phyloP scores from a whole-genome alignment of 2,888 invertebrate species.

The Eubasilissa splendida region DNA sequence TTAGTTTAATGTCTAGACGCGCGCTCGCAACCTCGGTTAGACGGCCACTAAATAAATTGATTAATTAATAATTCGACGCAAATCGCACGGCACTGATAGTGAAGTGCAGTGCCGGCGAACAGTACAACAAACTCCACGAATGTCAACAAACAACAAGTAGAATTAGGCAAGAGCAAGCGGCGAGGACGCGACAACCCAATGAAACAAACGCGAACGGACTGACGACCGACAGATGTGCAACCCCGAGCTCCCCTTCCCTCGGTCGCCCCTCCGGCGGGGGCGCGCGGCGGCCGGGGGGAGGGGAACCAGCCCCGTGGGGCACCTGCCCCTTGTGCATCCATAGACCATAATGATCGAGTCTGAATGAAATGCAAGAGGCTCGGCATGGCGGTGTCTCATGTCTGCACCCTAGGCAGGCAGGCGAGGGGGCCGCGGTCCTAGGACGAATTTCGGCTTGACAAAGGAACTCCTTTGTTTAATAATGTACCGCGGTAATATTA shows the following conservation, averaged over 20 bases:
- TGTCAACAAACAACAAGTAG: slow-evolving; percentile 11
- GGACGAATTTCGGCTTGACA: slow-evolving; percentile 18
- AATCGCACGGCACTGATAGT: not conserved
- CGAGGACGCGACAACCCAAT: slow-evolving; percentile 30
- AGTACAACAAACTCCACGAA: not conserved
- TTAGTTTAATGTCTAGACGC: not conserved
- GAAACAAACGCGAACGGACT: slow-evolving; percentile 36
- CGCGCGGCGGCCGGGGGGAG: slow-evolving; percentile 1
- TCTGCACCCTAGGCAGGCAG: not conserved
- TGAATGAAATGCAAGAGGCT: slow-evolving; percentile 32
- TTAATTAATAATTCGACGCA: too few species aligned
- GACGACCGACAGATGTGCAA: slow-evolving; percentile 46
- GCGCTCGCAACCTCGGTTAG: slow-evolving; percentile 19
- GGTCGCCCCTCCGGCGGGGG: slow-evolving; percentile 6
- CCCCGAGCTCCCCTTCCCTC: slow-evolving; percentile 13
- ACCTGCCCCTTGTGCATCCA: slow-evolving; percentile 38
- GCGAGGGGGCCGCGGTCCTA: not conserved
- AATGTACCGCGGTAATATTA: not conserved
- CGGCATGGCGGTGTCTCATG: slow-evolving; percentile 2
- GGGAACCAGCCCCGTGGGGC: slow-evolving; percentile 37
- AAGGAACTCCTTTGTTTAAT: slow-evolving; percentile 10
- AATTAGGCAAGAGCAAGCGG: not conserved
- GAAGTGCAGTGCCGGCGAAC: not conserved
- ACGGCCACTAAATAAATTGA: too few species aligned
- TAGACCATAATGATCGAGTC: slow-evolving; percentile 42